Evolutionary conservation across 2,888 invertebrate species (phyloP).

Genomic region (Thyatira batis): DNA sequence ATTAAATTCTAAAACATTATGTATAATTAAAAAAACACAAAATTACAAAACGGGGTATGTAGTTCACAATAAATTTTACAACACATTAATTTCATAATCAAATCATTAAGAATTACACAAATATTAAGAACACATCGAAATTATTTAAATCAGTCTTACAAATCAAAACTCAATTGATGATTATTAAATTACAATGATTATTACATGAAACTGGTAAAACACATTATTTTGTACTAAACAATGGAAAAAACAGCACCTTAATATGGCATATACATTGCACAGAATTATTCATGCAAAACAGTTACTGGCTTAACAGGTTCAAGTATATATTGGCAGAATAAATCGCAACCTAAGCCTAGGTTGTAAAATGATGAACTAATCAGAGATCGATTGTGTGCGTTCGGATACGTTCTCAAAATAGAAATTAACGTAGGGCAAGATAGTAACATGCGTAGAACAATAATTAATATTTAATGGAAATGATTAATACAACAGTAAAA

Average conservation of each 20-base stretch:
- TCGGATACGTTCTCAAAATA: slow-evolving; percentile 36
- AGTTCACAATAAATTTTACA: slow-evolving; percentile 14
- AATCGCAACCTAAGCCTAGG: slow-evolving; percentile 37
- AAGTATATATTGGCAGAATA: slow-evolving; percentile 32
- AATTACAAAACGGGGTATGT: slow-evolving; percentile 25
- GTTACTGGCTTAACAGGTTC: slow-evolving; percentile 18
- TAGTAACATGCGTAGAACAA: slow-evolving; percentile 17
- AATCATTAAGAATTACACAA: slow-evolving; percentile 23
- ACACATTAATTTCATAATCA: slow-evolving; percentile 13
- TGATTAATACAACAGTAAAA: slow-evolving; percentile 41
- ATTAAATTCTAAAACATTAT: slow-evolving; percentile 9
- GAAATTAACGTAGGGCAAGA: slow-evolving; percentile 18
- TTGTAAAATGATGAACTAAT: slow-evolving; percentile 22
- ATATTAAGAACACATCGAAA: slow-evolving; percentile 47
- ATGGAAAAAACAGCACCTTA: slow-evolving; percentile 67
- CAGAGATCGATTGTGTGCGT: slow-evolving; percentile 61
- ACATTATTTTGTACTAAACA: slow-evolving; percentile 55
- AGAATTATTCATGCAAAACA: slow-evolving; percentile 18
- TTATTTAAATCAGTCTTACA: slow-evolving; percentile 70
- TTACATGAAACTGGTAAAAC: slow-evolving; percentile 37
- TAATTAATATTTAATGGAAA: slow-evolving; percentile 21
- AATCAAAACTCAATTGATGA: slow-evolving; percentile 33
- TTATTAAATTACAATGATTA: slow-evolving; percentile 41
- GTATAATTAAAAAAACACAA: slow-evolving; percentile 21
- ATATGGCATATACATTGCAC: slow-evolving; percentile 41